Evolutionary conservation across 2,113 vertebrate genomes (phyloP), one percentile per base, ranked within the genome.

Genomic region (Pavo muticus): DNA sequence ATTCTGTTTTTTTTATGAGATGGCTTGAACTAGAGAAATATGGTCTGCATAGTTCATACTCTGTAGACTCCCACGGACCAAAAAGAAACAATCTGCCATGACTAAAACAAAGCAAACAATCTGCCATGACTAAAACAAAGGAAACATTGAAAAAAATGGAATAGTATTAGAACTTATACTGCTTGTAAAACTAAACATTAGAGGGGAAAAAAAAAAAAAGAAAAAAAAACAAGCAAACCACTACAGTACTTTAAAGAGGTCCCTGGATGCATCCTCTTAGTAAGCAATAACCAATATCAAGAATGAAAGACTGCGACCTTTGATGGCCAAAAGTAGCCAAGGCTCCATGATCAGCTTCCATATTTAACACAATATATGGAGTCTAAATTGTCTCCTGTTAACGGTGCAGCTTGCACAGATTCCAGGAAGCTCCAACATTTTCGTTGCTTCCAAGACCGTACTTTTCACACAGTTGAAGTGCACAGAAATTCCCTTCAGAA

Each of bases 21-120:
- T 87, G 72, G 73, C 86, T 94, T 91, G 91, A 96, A 93, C 73
- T 87, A 72, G 39, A 96, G 95, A 95, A 91, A 88, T 56, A 93
- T 63, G 83, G 10, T 96, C 83, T 93, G 91, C 73, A 94, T 75
- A 93, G 69, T 87, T 93, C 73, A 75, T 48, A 86, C 52, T 92
- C 83, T 95, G 86, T 83, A 95, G 95, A 74, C 44, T 94, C 91
- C 95, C 86, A 95, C 71, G 65, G 65, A 93, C 64, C 90, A 96
- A 95, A 96, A 96, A 93, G 75, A 91, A 95, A 93, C 27, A 74
- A 68, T 86, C 35, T 97, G 84, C 45, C 56, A 94, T 29, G 72
- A 90, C 94, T 92, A 93, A 88, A 95, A 93, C 69, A 90, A 93
- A 94, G 37, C 24, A 54, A 30, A 30, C 52, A 54, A 68, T 86